phyloP scores from a whole-genome alignment of 1,140 invertebrate genomes.

The Tetragnatha versicolor region DNA sequence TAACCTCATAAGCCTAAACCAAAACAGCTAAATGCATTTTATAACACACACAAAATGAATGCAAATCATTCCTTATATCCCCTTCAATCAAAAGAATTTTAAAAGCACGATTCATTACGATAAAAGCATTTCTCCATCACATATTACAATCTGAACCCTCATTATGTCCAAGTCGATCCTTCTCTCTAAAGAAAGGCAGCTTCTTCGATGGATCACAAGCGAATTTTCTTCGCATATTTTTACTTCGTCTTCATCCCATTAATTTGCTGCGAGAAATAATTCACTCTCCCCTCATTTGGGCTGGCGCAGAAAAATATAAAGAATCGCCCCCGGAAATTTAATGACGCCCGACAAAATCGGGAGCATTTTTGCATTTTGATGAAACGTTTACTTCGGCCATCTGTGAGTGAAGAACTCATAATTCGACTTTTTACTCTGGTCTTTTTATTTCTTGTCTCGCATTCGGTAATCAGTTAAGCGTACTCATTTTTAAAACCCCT shows the following conservation, averaged over 20 bases:
- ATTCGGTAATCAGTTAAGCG: slow-evolving; percentile 4
- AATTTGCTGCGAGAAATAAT: slow-evolving; percentile 35
- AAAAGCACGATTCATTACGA: too few species aligned
- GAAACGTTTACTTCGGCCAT: slow-evolving; percentile 37
- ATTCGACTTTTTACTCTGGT: slow-evolving; percentile 33
- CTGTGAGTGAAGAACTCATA: slow-evolving; percentile 49
- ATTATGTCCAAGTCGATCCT: too few species aligned
- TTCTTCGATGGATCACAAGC: too few species aligned
- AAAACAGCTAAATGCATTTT: too few species aligned
- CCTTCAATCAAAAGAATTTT: too few species aligned
- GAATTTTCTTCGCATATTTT: too few species aligned
- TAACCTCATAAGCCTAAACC: too few species aligned
- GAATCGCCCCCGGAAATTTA: slow-evolving; percentile 23
- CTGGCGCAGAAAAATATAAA: slow-evolving; percentile 31
- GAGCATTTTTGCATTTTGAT: slow-evolving; percentile 51
- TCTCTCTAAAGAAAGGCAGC: too few species aligned
- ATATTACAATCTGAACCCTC: too few species aligned
- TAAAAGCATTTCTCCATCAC: too few species aligned
- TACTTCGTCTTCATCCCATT: not conserved
- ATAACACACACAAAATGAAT: too few species aligned
- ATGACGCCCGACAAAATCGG: slow-evolving; percentile 27
- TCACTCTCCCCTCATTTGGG: not conserved
- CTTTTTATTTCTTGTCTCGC: slow-evolving; percentile 37
- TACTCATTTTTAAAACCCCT: slow-evolving; percentile 48
- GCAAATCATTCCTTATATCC: too few species aligned